These are phyloP conservation scores for Microtus montanus DNA, from an alignment of 2,113 vertebrate genomes.

Conservation along the genomic window DNA sequence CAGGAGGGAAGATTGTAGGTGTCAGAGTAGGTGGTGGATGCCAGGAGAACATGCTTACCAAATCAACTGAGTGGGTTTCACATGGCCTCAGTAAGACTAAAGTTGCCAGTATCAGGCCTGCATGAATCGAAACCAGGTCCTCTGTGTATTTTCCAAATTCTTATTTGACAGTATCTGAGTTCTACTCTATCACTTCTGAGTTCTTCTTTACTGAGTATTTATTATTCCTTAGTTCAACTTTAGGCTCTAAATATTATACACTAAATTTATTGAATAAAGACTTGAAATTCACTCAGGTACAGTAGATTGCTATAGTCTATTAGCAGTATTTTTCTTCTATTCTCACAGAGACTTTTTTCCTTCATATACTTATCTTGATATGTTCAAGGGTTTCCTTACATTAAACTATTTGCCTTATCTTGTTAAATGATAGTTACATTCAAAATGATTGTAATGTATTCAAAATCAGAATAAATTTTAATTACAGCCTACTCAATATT, in stretches of 20 bases:
- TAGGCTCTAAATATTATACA: slow-evolving; percentile 34
- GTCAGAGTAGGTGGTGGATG: not conserved
- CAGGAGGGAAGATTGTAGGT: not conserved
- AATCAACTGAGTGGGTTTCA: too few species aligned
- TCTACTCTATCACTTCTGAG: not conserved
- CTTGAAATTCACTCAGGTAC: not conserved
- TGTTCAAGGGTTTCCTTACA: not conserved
- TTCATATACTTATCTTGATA: not conserved
- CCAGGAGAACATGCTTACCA: not conserved
- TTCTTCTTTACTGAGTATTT: not conserved
- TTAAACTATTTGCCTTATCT: slow-evolving; percentile 30
- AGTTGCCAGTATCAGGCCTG: not conserved
- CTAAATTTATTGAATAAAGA: not conserved
- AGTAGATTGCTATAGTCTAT: not conserved
- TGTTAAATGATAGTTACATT: slow-evolving; percentile 11
- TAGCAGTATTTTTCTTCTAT: not conserved
- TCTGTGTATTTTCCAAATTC: not conserved
- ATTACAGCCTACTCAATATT: not conserved
- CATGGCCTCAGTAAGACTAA: not conserved
- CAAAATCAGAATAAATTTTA: slow-evolving; percentile 31
- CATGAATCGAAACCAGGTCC: not conserved
- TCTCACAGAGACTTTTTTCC: not conserved
- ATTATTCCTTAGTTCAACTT: not conserved
- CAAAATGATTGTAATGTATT: not conserved
- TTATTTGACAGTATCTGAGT: not conserved